Percentiles rank a stretch among this genome's conserved stretches.
Evolutionary conservation across 1,140 invertebrate genomes (phyloP).

Genomic region (Euglossa dilemma): DNA sequence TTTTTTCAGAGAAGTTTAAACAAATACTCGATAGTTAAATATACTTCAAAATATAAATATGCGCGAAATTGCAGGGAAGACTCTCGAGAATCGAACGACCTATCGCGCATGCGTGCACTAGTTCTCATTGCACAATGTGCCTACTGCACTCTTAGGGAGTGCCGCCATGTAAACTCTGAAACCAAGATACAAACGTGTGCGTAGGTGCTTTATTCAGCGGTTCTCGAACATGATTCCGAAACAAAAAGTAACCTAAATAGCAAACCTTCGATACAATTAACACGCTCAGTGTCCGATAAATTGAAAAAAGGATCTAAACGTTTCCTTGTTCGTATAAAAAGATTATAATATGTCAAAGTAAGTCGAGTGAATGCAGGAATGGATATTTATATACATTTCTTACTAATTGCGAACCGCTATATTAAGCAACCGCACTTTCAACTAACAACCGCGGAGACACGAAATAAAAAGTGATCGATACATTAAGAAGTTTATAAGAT

Average conservation of each 20-base stretch:
- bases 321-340: not conserved
- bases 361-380: not conserved
- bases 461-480: conserved; percentile 11
- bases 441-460: not conserved
- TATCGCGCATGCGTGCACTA: not conserved
- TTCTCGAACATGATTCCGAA: conserved; percentile 2
- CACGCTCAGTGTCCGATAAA: not conserved
- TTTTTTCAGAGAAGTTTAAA: too few relatives aligned
- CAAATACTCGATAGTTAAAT: not conserved
- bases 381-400: not conserved
- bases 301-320: not conserved
- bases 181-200: not conserved
- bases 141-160: conserved; percentile 1
- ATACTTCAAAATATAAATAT: not conserved
- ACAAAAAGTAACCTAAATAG: not conserved
- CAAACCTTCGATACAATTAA: not conserved
- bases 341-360: not conserved
- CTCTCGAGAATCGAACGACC: not conserved
- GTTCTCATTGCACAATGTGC: conserved; percentile 11
- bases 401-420: conserved; percentile 15
- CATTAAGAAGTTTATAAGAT: not conserved
- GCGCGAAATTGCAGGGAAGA: not conserved
- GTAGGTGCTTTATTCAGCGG: conserved; percentile 10
- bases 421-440: conserved; percentile 35
- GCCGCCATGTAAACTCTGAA: conserved; percentile 5